A percentile compares a stretch with the other conserved stretches of the same genome.
phyloP scores from a whole-genome alignment of 2,113 vertebrate genomes.

The Ascaphus truei region DNA sequence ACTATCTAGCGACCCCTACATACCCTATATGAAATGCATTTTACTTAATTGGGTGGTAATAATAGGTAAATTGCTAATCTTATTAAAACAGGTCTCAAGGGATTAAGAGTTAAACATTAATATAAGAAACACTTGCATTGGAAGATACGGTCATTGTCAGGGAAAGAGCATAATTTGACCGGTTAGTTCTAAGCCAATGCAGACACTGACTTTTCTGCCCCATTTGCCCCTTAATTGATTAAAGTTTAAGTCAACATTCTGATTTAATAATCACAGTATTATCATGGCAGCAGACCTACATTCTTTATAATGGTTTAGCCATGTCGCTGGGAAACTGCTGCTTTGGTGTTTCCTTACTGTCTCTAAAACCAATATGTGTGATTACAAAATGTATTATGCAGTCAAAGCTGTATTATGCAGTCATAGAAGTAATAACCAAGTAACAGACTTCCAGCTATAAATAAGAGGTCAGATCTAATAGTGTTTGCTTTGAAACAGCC shows the following conservation, averaged over 20 bases:
- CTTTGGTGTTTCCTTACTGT: slow-evolving; percentile 48
- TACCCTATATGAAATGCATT: no score
- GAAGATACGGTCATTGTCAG: no score
- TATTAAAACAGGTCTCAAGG: no score
- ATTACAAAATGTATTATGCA: slow-evolving; percentile 31
- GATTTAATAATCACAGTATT: slow-evolving; percentile 51
- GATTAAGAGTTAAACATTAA: no score
- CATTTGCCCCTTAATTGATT: slow-evolving; percentile 56
- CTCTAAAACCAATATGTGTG: slow-evolving; percentile 49
- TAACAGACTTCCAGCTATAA: slow-evolving; percentile 31
- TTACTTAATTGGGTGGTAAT: no score
- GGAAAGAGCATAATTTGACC: neutral
- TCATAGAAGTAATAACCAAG: slow-evolving; percentile 34
- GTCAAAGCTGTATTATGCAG: neutral
- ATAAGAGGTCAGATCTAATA: slow-evolving; percentile 54
- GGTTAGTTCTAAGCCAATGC: neutral
- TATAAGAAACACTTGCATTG: no score
- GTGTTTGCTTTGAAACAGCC: slow-evolving; percentile 54
- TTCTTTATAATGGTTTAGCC: slow-evolving; percentile 47
- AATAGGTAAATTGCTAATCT: no score
- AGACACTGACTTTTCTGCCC: slow-evolving; percentile 50
- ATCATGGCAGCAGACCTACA: slow-evolving; percentile 44
- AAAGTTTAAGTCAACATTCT: slow-evolving; percentile 54
- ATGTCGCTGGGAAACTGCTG: slow-evolving; percentile 47
- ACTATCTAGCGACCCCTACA: no score